Evolutionary conservation across 2,113 vertebrate genomes (phyloP).

Genomic region (Xiphorhynchus elegans): DNA sequence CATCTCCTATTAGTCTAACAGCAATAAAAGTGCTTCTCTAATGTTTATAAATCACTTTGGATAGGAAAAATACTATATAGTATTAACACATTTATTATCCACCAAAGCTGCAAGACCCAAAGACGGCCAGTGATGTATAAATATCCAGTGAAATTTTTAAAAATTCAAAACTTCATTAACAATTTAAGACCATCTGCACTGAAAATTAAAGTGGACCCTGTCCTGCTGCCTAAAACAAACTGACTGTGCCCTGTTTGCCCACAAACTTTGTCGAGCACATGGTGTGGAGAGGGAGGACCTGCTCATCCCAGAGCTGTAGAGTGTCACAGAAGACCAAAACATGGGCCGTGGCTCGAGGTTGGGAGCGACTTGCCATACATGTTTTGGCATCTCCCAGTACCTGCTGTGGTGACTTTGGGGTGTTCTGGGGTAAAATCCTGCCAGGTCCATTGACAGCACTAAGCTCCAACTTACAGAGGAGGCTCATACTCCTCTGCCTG

Average conservation of each 20-base stretch:
- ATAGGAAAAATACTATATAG: not conserved
- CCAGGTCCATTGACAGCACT: not conserved
- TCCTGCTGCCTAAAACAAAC: constrained; percentile 13
- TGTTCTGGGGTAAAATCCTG: not conserved
- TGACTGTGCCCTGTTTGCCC: not conserved
- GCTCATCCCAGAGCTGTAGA: fast-evolving
- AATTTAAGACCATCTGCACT: constrained; percentile 28
- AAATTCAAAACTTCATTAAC: constrained; percentile 58
- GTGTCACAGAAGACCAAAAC: fast-evolving
- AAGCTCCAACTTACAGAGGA: not conserved
- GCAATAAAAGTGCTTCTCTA: not conserved
- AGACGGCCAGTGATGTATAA: not conserved
- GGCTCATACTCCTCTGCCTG: not conserved
- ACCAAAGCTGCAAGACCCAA: not conserved
- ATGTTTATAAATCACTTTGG: not conserved
- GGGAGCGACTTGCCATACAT: fast-evolving
- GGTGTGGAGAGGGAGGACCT: not conserved
- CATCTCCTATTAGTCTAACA: not conserved
- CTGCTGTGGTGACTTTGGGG: not conserved
- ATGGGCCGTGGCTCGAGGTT: fast-evolving
- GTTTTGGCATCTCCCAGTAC: fast-evolving
- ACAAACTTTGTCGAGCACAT: fast-evolving
- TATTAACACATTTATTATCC: constrained; percentile 46
- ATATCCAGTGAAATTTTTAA: constrained; percentile 47
- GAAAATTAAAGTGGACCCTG: constrained; percentile 2